phyloP scores from a whole-genome alignment of 92 coral and sea anemone species.

The Palythoa grandiflora region DNA sequence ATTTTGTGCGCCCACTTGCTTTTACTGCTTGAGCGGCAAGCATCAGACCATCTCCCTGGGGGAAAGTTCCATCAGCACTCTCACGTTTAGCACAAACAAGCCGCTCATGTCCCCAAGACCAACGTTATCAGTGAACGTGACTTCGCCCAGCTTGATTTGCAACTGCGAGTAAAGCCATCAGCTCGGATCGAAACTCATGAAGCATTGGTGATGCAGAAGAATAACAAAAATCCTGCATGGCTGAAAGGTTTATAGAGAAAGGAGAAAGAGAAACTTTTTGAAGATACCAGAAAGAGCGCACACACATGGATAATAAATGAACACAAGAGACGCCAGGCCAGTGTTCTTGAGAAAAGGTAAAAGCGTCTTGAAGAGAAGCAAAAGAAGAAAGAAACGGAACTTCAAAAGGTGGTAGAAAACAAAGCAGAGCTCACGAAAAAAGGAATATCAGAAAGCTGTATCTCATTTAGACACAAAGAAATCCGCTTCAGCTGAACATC shows the following conservation, averaged over 20 bases:
- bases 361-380: too few relatives aligned
- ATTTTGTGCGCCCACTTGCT: too few relatives aligned
- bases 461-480: too few relatives aligned
- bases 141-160: background rate
- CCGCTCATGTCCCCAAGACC: background rate
- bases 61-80: background rate
- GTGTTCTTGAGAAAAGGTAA: too few relatives aligned
- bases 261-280: background rate
- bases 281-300: background rate
- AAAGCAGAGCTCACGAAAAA: too few relatives aligned
- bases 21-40: background rate
- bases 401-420: too few relatives aligned
- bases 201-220: background rate
- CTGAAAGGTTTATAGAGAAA: background rate
- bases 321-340: too few relatives aligned
- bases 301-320: background rate
- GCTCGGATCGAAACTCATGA: background rate
- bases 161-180: background rate
- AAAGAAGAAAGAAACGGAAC: too few relatives aligned
- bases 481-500: too few relatives aligned
- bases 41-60: too few relatives aligned
- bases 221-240: background rate
- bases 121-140: background rate
- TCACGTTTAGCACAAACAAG: background rate
- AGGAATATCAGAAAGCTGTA: too few relatives aligned